These are phyloP conservation scores for Exocentrus adspersus DNA, from an alignment of 2,888 invertebrate species.

Conservation along the genomic window DNA sequence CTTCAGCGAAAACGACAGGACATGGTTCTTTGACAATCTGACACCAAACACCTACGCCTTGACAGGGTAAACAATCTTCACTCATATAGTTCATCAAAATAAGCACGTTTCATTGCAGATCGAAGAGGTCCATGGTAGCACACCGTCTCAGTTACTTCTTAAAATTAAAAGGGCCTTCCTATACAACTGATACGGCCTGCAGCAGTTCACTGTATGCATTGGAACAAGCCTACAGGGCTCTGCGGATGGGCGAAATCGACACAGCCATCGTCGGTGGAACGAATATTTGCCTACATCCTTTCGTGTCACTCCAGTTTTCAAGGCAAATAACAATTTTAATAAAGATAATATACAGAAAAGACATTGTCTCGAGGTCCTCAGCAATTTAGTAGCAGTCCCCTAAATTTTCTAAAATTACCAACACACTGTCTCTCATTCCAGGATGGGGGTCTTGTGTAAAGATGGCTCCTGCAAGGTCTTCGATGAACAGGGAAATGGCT, in stretches of 20 bases:
- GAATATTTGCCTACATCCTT: slow-evolving; percentile 87
- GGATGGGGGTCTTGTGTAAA: slow-evolving; percentile 79
- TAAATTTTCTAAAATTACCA: too few species aligned
- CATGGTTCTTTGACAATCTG: slow-evolving; percentile 5
- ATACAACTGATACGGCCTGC: slow-evolving; percentile 90
- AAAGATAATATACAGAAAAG: too few species aligned
- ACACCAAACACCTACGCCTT: neutral
- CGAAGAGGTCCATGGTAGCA: slow-evolving; percentile 88
- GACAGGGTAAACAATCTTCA: slow-evolving; percentile 3
- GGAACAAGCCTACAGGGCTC: slow-evolving; percentile 82
- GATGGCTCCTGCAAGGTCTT: slow-evolving; percentile 92
- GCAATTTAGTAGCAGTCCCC: too few species aligned
- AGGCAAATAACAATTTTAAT: slow-evolving; percentile 66
- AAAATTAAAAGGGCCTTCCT: slow-evolving; percentile 90
- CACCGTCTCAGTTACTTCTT: slow-evolving; percentile 89
- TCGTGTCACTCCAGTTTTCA: slow-evolving; percentile 86
- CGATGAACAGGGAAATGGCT: slow-evolving; percentile 84
- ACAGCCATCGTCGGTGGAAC: slow-evolving; percentile 89
- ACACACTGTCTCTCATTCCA: slow-evolving; percentile 25
- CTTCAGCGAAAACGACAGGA: slow-evolving; percentile 76
- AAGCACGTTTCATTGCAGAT: too few species aligned
- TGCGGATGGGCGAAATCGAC: slow-evolving; percentile 84
- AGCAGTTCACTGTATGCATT: slow-evolving; percentile 91
- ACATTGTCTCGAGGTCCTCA: too few species aligned
- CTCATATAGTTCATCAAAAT: neutral